Evolutionary conservation across 2,888 invertebrate genomes (phyloP).

Genomic region (Sinhomidia bicolor): DNA sequence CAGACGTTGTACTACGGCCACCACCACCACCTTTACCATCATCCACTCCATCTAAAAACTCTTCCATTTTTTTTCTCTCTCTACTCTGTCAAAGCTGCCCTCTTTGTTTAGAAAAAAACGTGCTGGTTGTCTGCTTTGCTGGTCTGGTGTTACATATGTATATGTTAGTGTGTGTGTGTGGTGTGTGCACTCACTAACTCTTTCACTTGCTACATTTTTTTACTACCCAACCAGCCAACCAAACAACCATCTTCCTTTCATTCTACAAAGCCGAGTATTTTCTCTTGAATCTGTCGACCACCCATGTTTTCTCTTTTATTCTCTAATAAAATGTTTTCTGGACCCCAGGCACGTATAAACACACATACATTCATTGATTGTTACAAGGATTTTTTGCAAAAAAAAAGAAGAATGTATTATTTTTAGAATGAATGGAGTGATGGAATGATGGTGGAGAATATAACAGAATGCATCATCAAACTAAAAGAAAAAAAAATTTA

Average conservation of each 20-base stretch:
- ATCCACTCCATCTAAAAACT: conserved; percentile 1
- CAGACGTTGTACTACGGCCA: not conserved
- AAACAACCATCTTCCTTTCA: not conserved
- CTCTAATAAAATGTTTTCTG: conserved; percentile 45
- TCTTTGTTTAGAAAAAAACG: conserved; percentile 13
- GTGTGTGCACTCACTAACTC: not conserved
- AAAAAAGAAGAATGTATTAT: not conserved
- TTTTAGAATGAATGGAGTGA: not conserved
- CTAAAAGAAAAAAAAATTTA: not conserved
- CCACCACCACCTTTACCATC: conserved; percentile 19
- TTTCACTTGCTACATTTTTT: not conserved
- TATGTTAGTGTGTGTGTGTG: not conserved
- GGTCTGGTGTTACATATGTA: too few relatives aligned
- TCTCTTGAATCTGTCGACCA: not conserved
- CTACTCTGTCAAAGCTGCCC: not conserved
- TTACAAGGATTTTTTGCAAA: conserved; percentile 27
- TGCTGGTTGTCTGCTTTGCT: not conserved
- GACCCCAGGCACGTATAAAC: conserved; percentile 45
- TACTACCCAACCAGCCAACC: not conserved
- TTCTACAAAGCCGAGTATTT: not conserved
- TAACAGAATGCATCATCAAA: conserved; percentile 18
- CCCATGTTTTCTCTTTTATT: conserved; percentile 35
- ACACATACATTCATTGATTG: not conserved
- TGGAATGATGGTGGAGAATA: not conserved
- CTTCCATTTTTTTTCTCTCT: not conserved